Evolutionary conservation across 2,797 vertebrate species (phyloP).

Genomic region (Anomalospiza imberbis): DNA sequence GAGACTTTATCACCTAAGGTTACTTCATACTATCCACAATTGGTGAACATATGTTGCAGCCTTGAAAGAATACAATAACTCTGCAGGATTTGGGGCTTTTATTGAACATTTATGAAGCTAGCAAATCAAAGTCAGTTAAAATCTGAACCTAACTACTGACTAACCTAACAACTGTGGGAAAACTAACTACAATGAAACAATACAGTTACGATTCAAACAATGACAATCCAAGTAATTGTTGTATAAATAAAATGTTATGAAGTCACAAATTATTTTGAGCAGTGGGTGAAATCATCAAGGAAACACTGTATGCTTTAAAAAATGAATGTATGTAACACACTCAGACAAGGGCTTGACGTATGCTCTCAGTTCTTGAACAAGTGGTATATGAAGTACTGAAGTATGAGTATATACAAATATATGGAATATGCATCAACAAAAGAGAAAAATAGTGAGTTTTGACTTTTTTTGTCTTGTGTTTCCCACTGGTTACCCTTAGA

Average conservation of each 20-base stretch:
- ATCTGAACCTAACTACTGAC: not conserved
- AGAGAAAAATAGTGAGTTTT: not conserved
- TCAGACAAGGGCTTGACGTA: not conserved
- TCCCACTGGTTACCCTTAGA: not conserved
- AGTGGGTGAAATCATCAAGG: not conserved
- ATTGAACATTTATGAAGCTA: not conserved
- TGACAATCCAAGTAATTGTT: not conserved
- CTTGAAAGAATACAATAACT: not conserved
- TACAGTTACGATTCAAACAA: not conserved
- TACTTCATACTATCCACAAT: not conserved
- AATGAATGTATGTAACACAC: not conserved
- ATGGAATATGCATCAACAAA: not conserved
- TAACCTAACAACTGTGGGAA: not conserved
- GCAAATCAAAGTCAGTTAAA: not conserved
- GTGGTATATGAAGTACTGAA: not conserved
- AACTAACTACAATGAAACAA: not conserved
- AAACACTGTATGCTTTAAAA: not conserved
- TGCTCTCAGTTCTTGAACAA: not conserved
- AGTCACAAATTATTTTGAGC: not conserved
- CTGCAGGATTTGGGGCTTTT: not conserved
- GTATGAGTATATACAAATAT: accelerated
- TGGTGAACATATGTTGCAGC: not conserved
- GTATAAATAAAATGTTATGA: not conserved
- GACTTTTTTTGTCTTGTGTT: not conserved
- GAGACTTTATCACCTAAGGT: not conserved